Percentiles rank a stretch among this genome's conserved stretches.
Conservation (phyloP, 2,797 vertebrate species). For the Diceros bicornis region DNA sequence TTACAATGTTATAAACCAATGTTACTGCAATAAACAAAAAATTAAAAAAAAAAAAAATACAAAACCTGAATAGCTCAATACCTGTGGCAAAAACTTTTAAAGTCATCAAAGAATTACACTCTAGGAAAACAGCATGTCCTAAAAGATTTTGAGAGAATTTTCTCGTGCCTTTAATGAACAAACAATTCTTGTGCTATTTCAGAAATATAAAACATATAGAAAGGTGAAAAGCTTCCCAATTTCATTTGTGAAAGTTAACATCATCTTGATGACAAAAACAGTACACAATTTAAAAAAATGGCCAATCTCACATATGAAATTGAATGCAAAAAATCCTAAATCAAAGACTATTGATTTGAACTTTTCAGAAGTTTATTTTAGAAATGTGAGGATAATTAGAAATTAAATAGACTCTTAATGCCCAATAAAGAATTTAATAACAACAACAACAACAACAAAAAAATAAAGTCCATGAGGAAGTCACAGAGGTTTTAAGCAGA, state of each 20-base stretch:
- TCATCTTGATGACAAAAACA: conserved; percentile 36
- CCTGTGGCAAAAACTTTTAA: conserved; percentile 31
- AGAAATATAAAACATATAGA: conserved; percentile 40
- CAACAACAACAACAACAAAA: no score
- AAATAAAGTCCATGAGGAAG: not conserved
- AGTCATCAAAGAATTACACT: not conserved
- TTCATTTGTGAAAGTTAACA: not conserved
- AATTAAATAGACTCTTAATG: not conserved
- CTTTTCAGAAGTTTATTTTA: not conserved
- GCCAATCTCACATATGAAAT: not conserved
- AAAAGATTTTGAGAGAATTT: conserved; percentile 51
- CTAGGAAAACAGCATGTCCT: not conserved
- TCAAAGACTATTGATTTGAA: conserved; percentile 40
- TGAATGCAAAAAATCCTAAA: not conserved
- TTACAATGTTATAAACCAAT: no score
- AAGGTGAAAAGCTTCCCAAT: conserved; percentile 38
- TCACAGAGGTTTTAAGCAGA: conserved; percentile 1
- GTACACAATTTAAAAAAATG: conserved; percentile 27
- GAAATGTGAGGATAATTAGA: not conserved
- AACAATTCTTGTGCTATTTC: conserved; percentile 32
- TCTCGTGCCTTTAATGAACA: not conserved
- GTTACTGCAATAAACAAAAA: no score
- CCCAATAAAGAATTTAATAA: conserved; percentile 16
- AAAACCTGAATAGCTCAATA: not conserved
- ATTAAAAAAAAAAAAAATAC: not conserved